phyloP scores from a whole-genome alignment of 2,797 vertebrate genomes.

The Potorous gilbertii region DNA sequence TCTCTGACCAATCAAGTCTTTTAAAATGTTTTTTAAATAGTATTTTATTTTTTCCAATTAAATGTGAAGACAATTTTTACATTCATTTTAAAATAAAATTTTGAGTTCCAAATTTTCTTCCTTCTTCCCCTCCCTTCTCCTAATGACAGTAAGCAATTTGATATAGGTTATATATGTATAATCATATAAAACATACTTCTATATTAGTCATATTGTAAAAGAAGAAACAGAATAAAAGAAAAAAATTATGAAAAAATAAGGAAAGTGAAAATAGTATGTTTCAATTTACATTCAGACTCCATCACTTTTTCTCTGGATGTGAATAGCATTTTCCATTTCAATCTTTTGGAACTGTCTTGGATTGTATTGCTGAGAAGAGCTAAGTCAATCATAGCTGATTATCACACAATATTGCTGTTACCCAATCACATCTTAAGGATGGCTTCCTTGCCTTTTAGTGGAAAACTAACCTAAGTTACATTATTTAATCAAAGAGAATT shows the following conservation, averaged over 20 bases:
- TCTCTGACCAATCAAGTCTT: not conserved
- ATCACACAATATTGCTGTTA: no score
- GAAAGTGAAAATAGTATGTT: not conserved
- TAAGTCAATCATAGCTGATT: no score
- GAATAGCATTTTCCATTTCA: not conserved
- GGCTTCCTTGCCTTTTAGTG: not conserved
- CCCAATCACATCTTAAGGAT: not conserved
- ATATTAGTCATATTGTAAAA: not conserved
- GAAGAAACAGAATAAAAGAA: not conserved
- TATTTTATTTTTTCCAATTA: not conserved
- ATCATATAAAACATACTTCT: not conserved
- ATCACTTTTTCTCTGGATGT: not conserved
- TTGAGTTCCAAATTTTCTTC: not conserved
- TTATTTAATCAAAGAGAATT: not conserved
- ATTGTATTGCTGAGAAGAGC: no score
- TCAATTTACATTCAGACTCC: not conserved
- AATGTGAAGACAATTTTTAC: not conserved
- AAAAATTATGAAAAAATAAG: not conserved
- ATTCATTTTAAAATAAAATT: not conserved
- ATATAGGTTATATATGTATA: not conserved
- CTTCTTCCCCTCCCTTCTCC: not conserved
- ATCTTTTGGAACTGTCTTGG: no score
- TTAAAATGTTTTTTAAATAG: not conserved
- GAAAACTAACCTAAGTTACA: not conserved
- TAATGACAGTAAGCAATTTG: not conserved